phyloP scores from a whole-genome alignment of 2,797 vertebrate species.

The Peromyscus melanophrys region DNA sequence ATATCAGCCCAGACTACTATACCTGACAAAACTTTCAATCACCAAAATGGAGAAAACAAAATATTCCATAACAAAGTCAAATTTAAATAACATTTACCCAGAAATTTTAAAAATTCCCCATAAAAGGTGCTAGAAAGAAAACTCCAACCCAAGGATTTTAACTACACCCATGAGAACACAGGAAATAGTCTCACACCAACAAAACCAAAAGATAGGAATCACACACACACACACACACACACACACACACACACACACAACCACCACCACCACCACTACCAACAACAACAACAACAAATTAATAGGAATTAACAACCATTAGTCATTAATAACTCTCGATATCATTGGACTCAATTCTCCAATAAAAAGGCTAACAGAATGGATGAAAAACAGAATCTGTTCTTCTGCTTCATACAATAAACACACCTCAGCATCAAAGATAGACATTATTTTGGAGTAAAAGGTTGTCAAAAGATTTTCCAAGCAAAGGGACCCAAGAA shows the following conservation, averaged over 20 bases:
- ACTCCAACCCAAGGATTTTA: not conserved
- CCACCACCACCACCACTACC: not conserved
- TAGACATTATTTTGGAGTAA: not conserved
- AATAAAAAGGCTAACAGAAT: not conserved
- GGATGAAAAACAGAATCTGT: not conserved
- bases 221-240: no score
- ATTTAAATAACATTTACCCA: not conserved
- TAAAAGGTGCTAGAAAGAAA: not conserved
- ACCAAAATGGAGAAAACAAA: not conserved
- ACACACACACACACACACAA: no score
- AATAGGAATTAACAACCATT: not conserved
- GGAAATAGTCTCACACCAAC: not conserved
- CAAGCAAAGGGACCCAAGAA: not conserved
- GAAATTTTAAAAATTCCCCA: no score
- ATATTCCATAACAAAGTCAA: not conserved
- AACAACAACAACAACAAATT: no score
- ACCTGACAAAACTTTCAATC: not conserved
- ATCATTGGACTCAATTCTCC: not conserved
- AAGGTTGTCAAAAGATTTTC: not conserved
- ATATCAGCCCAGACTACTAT: not conserved
- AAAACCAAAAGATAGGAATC: no score
- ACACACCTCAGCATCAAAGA: not conserved
- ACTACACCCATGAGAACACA: not conserved
- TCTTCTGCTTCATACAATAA: not conserved
- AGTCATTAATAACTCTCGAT: not conserved